phyloP scores from a whole-genome alignment of 2,797 vertebrate species.

The Enteromius afrohamiltoni region DNA sequence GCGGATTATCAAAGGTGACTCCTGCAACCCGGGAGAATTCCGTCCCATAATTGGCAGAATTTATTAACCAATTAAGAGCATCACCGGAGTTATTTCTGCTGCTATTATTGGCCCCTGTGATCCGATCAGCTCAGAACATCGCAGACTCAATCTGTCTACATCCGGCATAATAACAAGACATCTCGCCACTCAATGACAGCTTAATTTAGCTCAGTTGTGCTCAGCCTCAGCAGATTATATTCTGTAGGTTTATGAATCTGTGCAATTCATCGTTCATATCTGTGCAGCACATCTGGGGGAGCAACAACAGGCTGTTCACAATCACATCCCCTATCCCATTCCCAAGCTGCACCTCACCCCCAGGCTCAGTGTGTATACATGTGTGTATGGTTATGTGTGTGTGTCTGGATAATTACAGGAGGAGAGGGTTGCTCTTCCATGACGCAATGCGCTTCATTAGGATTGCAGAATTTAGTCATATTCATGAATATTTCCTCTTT shows the following conservation, averaged over 20 bases:
- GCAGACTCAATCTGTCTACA: slow-evolving; percentile 51
- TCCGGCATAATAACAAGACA: slow-evolving; percentile 32
- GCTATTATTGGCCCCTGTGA: slow-evolving; percentile 76
- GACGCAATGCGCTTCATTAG: slow-evolving; percentile 89
- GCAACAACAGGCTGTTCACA: slow-evolving; percentile 32
- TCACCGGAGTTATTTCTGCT: slow-evolving; percentile 63
- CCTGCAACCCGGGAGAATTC: slow-evolving; percentile 68
- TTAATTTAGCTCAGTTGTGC: slow-evolving; percentile 15
- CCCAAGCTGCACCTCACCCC: slow-evolving; percentile 85
- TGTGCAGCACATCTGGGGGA: slow-evolving; percentile 34
- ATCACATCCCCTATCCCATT: slow-evolving; percentile 81
- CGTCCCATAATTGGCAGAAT: slow-evolving; percentile 76
- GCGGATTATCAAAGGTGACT: slow-evolving; percentile 81
- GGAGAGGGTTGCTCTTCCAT: slow-evolving; percentile 92
- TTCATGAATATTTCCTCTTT: slow-evolving; percentile 10
- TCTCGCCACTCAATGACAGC: slow-evolving; percentile 23
- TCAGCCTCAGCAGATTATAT: slow-evolving; percentile 15
- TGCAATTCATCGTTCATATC: not conserved
- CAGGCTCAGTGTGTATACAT: slow-evolving; percentile 67
- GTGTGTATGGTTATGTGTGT: slow-evolving; percentile 54
- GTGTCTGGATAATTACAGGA: slow-evolving; percentile 89
- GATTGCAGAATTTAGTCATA: slow-evolving; percentile 60
- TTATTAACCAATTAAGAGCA: slow-evolving; percentile 77
- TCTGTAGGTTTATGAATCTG: not conserved
- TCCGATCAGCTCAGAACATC: slow-evolving; percentile 68